Evolutionary conservation across 64 coral and sea anemone species (phyloP).

Genomic region (Montipora sp.): DNA sequence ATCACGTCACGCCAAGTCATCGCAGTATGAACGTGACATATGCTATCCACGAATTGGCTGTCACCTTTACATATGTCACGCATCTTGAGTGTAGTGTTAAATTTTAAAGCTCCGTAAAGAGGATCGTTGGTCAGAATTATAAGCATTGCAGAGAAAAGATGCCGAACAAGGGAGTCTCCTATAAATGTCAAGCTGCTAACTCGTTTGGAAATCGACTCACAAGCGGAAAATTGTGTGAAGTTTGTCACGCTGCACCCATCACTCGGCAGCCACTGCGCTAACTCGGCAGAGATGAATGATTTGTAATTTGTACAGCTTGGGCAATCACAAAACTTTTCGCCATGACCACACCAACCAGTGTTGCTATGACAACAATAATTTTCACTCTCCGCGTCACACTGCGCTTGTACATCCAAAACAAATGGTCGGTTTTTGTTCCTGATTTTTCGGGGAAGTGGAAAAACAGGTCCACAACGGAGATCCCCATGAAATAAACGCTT

Average conservation of each 20-base stretch:
- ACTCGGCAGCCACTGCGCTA: conserved; percentile 70
- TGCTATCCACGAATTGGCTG: conserved; percentile 88
- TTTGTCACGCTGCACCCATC: conserved; percentile 67
- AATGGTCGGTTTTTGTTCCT: conserved; percentile 36
- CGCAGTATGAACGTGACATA: conserved; percentile 76
- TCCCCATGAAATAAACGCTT: conserved; percentile 77
- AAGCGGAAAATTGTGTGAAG: conserved; percentile 77
- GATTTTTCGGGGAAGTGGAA: conserved; percentile 71
- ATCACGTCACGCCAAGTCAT: conserved; percentile 73
- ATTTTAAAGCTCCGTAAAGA: conserved; percentile 64
- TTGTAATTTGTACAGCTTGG: conserved; percentile 78
- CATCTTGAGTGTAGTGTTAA: conserved; percentile 34
- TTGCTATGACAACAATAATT: conserved; percentile 77
- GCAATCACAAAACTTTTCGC: conserved; percentile 69
- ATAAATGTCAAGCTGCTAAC: conserved; percentile 75
- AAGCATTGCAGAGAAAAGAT: conserved; percentile 83
- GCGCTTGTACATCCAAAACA: conserved; percentile 81
- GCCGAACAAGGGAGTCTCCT: conserved; percentile 89
- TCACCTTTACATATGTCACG: conserved; percentile 70
- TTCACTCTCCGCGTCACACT: conserved; percentile 68
- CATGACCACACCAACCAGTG: conserved; percentile 76
- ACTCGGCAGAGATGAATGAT: conserved; percentile 74
- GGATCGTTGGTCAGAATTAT: conserved; percentile 79
- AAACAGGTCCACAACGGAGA: conserved; percentile 69
- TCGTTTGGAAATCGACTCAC: conserved; percentile 44